Evolutionary conservation across 1,140 invertebrate genomes (phyloP), one percentile per base, ranked within the genome.

Genomic region (Thaumetopoea pityocampa): DNA sequence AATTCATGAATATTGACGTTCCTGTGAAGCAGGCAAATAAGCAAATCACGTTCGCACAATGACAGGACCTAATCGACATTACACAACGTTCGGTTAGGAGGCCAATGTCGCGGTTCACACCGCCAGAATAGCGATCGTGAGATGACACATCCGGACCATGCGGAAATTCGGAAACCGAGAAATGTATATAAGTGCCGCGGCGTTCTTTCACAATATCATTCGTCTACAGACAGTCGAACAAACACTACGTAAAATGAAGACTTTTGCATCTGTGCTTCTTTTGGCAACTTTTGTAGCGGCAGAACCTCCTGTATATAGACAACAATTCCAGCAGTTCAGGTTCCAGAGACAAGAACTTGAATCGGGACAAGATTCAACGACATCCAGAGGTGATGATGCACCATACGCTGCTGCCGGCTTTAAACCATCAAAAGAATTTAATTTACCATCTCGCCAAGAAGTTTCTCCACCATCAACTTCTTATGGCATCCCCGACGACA

Each of bases 371-470:
- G 58, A 49, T 11, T 45, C 42, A 5, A 47, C 35, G 1, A 37
- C 52, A 11, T n/a, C 34, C 0, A 48, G 29, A 33, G 38, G 41
- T 5, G 47, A 48, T 19, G 58, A 61, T 3, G 71, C 77, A 0
- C 84, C 82, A 0, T 86, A 86, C 51, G 50, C 78, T 4, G 61
- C 82, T 9, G 74, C 81, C 7, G 84, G 84, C 8, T 85, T 59
- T 45, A 67, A 52, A 29, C 84, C 82, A 1, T 32, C 54, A 0
- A 77, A 63, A 22, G 70, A 66, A 26, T 82, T 86, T 34, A 70
- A 74, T 3, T 49, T 85, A 1, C 84, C 84, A 14, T 35, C 67
- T 8, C 64, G 69, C 1, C 66, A 77, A 24, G 61, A 80, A 59
- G 33, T 52, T 1, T 22, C 51, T 6, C 67, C 70, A 3, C 84